These are phyloP conservation scores for Uropsilus gracilis DNA, from an alignment of 2,113 vertebrate species.

Conservation along the genomic window DNA sequence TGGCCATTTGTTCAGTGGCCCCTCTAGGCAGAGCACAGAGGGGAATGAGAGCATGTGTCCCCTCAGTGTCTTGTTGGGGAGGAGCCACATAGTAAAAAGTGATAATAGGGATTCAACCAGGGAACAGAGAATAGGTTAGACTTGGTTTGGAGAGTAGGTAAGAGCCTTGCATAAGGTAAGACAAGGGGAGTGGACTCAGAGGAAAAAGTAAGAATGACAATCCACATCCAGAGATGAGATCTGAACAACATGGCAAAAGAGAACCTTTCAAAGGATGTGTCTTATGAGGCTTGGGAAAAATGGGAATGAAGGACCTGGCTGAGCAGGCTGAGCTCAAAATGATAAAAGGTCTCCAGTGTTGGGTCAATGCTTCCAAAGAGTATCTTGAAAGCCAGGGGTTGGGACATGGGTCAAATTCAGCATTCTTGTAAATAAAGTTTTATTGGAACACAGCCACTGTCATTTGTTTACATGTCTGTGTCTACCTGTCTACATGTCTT, in stretches of 20 bases:
- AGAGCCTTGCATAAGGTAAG: neutral
- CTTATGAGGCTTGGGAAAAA: conserved; percentile 4
- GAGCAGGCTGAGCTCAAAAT: neutral
- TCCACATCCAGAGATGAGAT: neutral
- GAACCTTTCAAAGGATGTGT: neutral
- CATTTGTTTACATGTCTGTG: neutral
- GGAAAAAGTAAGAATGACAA: neutral
- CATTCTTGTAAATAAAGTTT: conserved; percentile 26
- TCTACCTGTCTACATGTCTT: too few relatives aligned
- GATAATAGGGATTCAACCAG: neutral
- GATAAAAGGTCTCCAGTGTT: neutral
- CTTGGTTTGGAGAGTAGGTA: neutral
- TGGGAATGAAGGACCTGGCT: neutral
- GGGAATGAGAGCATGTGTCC: fast-evolving
- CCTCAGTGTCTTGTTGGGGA: neutral
- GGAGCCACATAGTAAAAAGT: neutral
- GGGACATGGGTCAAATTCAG: neutral
- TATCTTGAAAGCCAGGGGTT: neutral
- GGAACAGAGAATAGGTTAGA: neutral
- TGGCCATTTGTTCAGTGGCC: neutral
- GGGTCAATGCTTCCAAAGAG: neutral
- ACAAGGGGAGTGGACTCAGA: fast-evolving
- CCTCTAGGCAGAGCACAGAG: neutral
- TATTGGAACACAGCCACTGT: neutral
- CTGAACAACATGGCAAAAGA: neutral